Percentiles rank a stretch among this genome's conserved stretches.
phyloP scores from a whole-genome alignment of 2,113 vertebrate species.

The Pardalotus punctatus region DNA sequence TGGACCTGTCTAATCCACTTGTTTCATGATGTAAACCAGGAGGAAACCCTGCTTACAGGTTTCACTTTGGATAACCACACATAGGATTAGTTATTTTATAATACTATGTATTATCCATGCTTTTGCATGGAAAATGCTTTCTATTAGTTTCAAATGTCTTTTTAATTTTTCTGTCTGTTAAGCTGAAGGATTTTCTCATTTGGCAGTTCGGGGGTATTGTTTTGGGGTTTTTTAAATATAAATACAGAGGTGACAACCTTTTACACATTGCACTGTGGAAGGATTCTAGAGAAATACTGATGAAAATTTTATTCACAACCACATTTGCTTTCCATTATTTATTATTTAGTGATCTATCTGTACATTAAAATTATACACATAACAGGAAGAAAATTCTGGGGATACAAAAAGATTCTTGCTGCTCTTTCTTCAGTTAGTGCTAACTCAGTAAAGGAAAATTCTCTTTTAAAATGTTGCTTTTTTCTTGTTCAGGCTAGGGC shows the following conservation, averaged over 20 bases:
- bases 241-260: not conserved
- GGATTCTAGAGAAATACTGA: not conserved
- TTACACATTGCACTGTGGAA: not conserved
- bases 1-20: not conserved
- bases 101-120: not conserved
- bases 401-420: not conserved
- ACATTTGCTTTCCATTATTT: not conserved
- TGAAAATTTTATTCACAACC: not conserved
- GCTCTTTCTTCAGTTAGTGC: not conserved
- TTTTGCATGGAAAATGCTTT: not conserved
- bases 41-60: not conserved
- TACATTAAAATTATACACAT: not conserved
- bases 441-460: not conserved
- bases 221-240: not conserved
- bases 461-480: not conserved
- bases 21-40: not conserved
- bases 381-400: not conserved
- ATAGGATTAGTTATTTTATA: not conserved
- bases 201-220: rapidly evolving
- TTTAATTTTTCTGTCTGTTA: not conserved
- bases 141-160: not conserved
- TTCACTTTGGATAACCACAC: not conserved
- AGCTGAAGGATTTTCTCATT: not conserved
- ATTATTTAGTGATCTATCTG: not conserved
- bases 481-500: not conserved